These are phyloP conservation scores for Cryptotis parvus DNA, from an alignment of 2,113 vertebrate species.

Conservation along the genomic window DNA sequence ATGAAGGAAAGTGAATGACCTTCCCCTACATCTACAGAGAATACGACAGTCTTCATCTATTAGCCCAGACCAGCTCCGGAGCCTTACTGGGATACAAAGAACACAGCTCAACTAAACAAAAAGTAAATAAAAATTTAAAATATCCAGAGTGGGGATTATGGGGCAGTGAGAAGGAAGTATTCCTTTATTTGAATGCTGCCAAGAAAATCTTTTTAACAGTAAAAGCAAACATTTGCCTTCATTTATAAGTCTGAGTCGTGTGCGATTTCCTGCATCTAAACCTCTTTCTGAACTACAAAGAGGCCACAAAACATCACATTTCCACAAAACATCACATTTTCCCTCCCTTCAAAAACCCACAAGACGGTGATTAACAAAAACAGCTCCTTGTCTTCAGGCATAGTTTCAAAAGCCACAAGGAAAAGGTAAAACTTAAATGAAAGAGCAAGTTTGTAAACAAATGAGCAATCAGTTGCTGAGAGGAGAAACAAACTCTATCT, in stretches of 20 bases:
- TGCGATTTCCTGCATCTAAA: conserved; percentile 83
- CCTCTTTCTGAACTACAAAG: conserved; percentile 82
- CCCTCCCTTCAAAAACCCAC: conserved; percentile 72
- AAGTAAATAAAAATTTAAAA: conserved; percentile 50
- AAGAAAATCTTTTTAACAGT: conserved; percentile 76
- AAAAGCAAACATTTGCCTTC: conserved; percentile 81
- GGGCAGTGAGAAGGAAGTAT: conserved; percentile 67
- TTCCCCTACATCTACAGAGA: background rate
- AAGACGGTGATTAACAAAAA: conserved; percentile 80
- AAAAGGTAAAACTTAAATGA: conserved; percentile 79
- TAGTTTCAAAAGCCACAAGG: conserved; percentile 76
- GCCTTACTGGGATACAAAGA: conserved; percentile 37
- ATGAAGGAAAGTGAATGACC: background rate
- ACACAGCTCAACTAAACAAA: conserved; percentile 26
- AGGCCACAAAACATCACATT: conserved; percentile 75
- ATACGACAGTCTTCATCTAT: background rate
- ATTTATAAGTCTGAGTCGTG: conserved; percentile 84
- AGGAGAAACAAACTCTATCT: conserved; percentile 60
- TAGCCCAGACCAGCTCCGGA: background rate
- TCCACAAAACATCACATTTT: conserved; percentile 73
- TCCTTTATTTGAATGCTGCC: conserved; percentile 68
- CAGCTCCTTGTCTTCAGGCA: conserved; percentile 71
- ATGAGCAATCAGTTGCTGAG: conserved; percentile 64
- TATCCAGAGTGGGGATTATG: background rate
- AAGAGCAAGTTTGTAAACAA: conserved; percentile 73